Evolutionary conservation across 2,797 vertebrate genomes (phyloP).

Genomic region (Pipistrellus pipistrellus): DNA sequence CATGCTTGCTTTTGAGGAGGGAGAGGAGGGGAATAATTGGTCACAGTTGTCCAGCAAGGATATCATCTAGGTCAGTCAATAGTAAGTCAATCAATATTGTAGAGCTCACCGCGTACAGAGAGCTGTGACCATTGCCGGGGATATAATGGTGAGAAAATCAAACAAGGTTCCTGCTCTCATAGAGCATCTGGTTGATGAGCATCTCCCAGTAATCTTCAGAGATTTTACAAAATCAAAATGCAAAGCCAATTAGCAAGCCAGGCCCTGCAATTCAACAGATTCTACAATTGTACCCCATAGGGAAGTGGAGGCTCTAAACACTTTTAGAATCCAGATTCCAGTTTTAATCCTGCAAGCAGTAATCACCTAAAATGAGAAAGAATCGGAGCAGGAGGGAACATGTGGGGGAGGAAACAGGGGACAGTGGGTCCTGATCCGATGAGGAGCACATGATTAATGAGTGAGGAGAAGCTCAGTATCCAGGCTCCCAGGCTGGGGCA

Average conservation of each 20-base stretch:
- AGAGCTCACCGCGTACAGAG: neutral
- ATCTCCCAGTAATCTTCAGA: neutral
- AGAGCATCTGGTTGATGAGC: conserved; percentile 7
- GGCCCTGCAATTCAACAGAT: conserved; percentile 33
- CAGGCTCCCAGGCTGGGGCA: neutral
- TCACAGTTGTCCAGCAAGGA: neutral
- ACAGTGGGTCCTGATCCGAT: neutral
- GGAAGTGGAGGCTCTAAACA: neutral
- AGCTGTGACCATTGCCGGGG: neutral
- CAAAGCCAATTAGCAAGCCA: conserved; percentile 57
- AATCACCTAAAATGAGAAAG: conserved; percentile 29
- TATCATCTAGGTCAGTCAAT: neutral
- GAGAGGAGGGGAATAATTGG: neutral
- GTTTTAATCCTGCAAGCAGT: neutral
- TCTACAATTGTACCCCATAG: conserved; percentile 32
- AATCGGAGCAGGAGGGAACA: neutral
- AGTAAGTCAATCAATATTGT: neutral
- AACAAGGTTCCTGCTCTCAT: neutral
- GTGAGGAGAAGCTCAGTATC: neutral
- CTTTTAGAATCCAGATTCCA: conserved; percentile 19
- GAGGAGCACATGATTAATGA: neutral
- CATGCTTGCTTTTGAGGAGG: neutral
- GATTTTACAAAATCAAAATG: conserved; percentile 58
- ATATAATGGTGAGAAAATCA: neutral
- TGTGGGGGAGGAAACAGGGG: neutral